Conservation (phyloP, 2,888 invertebrate species). For the Sphaeridia pumilis region DNA sequence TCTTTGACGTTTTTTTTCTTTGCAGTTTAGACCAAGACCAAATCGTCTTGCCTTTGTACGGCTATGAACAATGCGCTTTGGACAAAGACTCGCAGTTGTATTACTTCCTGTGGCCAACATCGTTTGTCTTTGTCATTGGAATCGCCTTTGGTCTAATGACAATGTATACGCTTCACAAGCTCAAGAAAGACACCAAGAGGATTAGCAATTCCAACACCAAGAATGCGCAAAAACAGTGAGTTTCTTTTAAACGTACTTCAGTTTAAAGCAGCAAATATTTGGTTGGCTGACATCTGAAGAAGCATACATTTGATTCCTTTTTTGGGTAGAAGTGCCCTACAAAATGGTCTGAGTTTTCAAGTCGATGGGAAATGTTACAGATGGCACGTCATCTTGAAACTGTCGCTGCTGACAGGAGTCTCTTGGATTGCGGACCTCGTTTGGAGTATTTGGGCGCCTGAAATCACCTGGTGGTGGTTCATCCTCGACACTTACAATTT, state of each 20-base stretch:
- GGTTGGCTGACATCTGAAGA: too few relatives aligned
- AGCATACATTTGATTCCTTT: too few relatives aligned
- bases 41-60: constrained; percentile 1
- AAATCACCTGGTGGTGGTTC: background rate
- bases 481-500: background rate
- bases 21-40: background rate
- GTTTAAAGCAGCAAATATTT: too few relatives aligned
- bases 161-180: background rate
- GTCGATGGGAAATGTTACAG: too few relatives aligned
- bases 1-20: too few relatives aligned
- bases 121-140: background rate
- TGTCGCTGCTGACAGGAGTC: background rate
- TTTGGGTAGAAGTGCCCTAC: too few relatives aligned
- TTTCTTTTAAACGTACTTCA: too few relatives aligned
- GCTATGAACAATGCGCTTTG: background rate
- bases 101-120: background rate
- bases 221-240: background rate
- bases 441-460: background rate
- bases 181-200: constrained; percentile 1
- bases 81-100: background rate
- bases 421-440: background rate
- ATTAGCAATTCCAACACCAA: background rate
- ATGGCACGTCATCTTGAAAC: constrained; percentile 1
- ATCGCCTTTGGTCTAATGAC: background rate
- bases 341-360: too few relatives aligned